Evolutionary conservation across 2,888 invertebrate genomes (phyloP), one percentile per base, ranked within the genome.

Genomic region (Argyresthia goedartella): DNA sequence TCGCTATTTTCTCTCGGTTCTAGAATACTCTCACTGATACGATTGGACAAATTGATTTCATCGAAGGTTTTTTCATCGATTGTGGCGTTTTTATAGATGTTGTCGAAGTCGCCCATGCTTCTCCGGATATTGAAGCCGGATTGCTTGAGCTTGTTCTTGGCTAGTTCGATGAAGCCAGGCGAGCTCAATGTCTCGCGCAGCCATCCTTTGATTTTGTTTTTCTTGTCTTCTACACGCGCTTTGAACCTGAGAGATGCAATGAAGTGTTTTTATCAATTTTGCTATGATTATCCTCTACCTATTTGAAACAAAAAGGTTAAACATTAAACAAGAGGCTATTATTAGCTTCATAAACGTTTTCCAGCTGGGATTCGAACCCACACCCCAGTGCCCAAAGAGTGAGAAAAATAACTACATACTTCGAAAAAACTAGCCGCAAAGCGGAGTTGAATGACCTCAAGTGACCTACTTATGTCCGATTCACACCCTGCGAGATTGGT

Each of bases 151-250:
- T 84, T 84, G 51, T 71, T 79, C 53, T 82, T 84, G 0, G 84
- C 85, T 10, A 81, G 56, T 59, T 76, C 63, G 50, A 85, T 67
- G 57, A 85, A 85, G 0, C 68, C 66, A 0, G 79, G 74, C 0
- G 85, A 84, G 53, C 73, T 73, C 0, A 85, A 56, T 0, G 81
- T 82, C 1, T 82, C 78, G 0, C 81, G 67, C 0, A 85, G 68
- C 85, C 85, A 85, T 4, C 60, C 66, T 53, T 81, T 85, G 14
- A 85, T 82, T 69, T 76, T 81, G 57, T 75, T 80, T 54, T 82
- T 82, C 54, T 84, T 84, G 49, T 80, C 73, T 66, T 82, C 82
- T 0, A 85, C 80, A 15, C 76, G 62, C 0, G 76, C 71, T 64
- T 84, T 82, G 60, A 85, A 82, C 58, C 84, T 85, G 61, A 42